phyloP scores from a whole-genome alignment of 2,888 invertebrate genomes.

The Phymatocera aterrima region DNA sequence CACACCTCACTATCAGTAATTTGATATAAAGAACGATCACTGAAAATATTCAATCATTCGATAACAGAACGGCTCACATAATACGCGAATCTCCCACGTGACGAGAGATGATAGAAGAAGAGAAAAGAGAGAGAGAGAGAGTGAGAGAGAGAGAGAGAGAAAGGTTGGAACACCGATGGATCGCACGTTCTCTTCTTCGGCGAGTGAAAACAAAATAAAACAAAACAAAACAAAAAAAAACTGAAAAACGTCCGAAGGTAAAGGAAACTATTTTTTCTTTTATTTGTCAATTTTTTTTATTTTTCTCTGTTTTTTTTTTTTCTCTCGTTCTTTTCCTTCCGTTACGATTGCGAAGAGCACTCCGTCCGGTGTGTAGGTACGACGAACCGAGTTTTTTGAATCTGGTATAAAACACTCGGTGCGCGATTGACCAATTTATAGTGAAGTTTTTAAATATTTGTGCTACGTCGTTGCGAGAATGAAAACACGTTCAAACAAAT shows the following conservation, averaged over 20 bases:
- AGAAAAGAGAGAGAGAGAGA: not conserved
- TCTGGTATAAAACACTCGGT: not conserved
- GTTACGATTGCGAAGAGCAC: too few species aligned
- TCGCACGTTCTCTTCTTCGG: not conserved
- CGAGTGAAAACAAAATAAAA: not conserved
- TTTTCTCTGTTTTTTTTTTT: too few species aligned
- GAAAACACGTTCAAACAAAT: not conserved
- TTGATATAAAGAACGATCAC: not conserved
- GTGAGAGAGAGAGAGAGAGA: not conserved
- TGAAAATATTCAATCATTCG: not conserved
- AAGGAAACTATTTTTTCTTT: not conserved
- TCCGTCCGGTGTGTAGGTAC: not conserved
- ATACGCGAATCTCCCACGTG: not conserved
- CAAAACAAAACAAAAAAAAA: too few species aligned
- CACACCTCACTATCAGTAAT: not conserved
- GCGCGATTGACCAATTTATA: not conserved
- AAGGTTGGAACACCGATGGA: not conserved
- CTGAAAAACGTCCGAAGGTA: not conserved
- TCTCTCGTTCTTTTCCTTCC: too few species aligned
- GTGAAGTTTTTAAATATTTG: not conserved
- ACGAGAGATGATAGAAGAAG: not conserved
- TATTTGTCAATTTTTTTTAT: not conserved
- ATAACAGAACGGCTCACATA: slow-evolving; percentile 8
- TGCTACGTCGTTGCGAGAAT: not conserved
- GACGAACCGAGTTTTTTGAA: not conserved